Base-by-base conservation (phyloP, 2,888 invertebrate genomes). In the Acanthopleura granulata region DNA sequence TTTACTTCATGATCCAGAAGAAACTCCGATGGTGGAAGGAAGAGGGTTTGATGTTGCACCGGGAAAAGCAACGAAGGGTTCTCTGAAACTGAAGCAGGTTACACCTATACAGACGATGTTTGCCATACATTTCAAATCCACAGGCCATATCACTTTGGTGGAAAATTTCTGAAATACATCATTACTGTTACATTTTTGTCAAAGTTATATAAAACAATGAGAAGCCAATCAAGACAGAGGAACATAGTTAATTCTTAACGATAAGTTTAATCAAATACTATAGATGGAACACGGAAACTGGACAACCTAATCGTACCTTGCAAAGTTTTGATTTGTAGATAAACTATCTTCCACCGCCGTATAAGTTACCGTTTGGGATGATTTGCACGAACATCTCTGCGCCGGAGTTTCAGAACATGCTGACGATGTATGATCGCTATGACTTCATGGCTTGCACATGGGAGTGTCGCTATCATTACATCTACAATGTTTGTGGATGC, bases 401-500 rank as follows among this genome's bases (percentile, higher is more conserved):
- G 18, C 22, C 18, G 66, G 29, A 66, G 12, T 66, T 66, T 27
- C 16, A 22, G 25, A 66, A 66, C 66, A 16, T 27, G 22, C 29
- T 66, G 25, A 66, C 18, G 29, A 6, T 27, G 66, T 66, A 27
- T 14, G 66, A 66, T 16, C 66, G 29, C 66, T 66, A 66, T 66
- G 29, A 27, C 22, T 6, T 27, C 22, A 27, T 25, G 16, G 66
- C 66, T 1, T 66, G 66, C 25, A 12, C 25, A 1, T 22, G 12
- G 66, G 66, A 66, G 25, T 66, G 66, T 27, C 66, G 66, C 18
- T 66, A 6, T 27, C 18, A 66, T 27, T 66, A 66, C 25, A 27
- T 66, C 25, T 27, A 27, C 29, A 27, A 66, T 3, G 29, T 27
- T 6, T 66, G 66, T 27, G 29, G 29, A 27, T 66, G 66, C 14